Evolutionary conservation across 2,888 invertebrate species (phyloP).

Genomic region (Chrysolina oricalcia): DNA sequence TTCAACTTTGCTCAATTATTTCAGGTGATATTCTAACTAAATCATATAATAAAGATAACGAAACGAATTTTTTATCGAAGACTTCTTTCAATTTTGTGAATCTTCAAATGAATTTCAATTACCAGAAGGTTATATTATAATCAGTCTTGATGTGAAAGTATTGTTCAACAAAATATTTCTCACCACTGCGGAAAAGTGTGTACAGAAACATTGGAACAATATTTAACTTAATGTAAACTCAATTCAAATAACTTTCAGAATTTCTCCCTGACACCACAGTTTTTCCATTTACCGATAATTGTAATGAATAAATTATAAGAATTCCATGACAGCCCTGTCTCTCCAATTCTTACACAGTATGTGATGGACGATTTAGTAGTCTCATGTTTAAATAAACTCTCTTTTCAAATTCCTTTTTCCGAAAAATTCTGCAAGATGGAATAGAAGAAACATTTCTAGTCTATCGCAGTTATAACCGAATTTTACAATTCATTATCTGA

Average conservation of each 20-base stretch:
- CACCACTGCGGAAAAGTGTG: background rate
- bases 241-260: background rate
- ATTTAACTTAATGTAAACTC: background rate
- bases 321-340: too few species aligned
- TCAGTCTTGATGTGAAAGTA: background rate
- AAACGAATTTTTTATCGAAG: too few species aligned
- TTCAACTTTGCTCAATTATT: too few species aligned
- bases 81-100: too few species aligned
- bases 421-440: constrained; percentile 38
- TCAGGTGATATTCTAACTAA: too few species aligned
- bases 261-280: background rate
- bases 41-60: too few species aligned
- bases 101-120: background rate
- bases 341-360: too few species aligned
- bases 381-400: too few species aligned
- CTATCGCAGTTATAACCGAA: constrained; percentile 23
- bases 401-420: constrained; percentile 36
- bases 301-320: too few species aligned
- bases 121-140: background rate
- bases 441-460: constrained; percentile 2
- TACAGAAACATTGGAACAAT: constrained; percentile 3
- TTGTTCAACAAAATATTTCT: background rate
- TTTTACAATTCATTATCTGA: constrained; percentile 31
- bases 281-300: background rate
- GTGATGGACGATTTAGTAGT: too few species aligned